Conservation (phyloP, 1,140 invertebrate genomes). For the Solenopsis fugax region DNA sequence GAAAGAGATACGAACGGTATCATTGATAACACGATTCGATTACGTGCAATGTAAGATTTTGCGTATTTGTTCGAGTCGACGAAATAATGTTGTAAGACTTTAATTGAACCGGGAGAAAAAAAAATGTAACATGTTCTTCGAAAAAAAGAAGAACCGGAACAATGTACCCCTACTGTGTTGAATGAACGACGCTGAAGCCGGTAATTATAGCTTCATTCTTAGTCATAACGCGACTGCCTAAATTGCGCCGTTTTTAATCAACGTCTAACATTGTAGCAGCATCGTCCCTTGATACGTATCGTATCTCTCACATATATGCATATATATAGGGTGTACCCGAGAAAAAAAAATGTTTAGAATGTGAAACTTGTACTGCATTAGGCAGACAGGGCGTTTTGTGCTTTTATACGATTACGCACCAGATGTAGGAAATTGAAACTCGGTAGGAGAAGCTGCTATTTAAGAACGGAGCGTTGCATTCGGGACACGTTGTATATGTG, state of each 20-base stretch:
- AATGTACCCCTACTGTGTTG: not conserved
- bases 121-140: not conserved
- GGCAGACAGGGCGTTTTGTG: not conserved
- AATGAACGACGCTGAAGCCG: slow-evolving; percentile 7
- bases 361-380: not conserved
- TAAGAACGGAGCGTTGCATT: not conserved
- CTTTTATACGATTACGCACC: not conserved
- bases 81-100: not conserved
- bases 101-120: not conserved
- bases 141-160: not conserved
- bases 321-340: slow-evolving; percentile 4
- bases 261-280: slow-evolving; percentile 39
- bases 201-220: slow-evolving; percentile 47
- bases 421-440: not conserved
- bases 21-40: not conserved
- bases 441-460: not conserved
- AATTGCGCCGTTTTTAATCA: slow-evolving; percentile 59
- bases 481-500: slow-evolving; percentile 33
- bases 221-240: slow-evolving; percentile 52
- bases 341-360: not conserved
- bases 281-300: slow-evolving; percentile 19
- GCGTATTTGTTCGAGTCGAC: not conserved
- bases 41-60: not conserved
- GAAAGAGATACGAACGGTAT: not conserved
- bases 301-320: not conserved